Percentiles rank a stretch among this genome's conserved stretches.
Conservation (phyloP, 2,888 invertebrate species). For the Pseudolycoriella hygida region DNA sequence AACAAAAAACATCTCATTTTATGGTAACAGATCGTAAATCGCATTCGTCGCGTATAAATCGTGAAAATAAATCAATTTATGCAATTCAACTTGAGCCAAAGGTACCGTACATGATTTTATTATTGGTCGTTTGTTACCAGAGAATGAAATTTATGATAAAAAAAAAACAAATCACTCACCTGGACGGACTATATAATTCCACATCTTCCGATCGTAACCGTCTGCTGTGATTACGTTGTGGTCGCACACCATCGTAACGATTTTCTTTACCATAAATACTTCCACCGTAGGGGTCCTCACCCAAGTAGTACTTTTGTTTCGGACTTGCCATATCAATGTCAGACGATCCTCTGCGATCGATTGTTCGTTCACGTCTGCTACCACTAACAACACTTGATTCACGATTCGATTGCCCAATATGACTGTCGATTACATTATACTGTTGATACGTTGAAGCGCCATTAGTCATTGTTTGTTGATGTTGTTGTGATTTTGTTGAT, state of each 20-base stretch:
- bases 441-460: conserved; percentile 27
- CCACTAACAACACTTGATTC: conserved; percentile 16
- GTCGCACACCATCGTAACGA: conserved; percentile 53
- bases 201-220: conserved; percentile 16
- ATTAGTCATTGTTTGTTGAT: conserved; percentile 22
- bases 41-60: too few relatives aligned
- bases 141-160: too few relatives aligned
- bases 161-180: background rate
- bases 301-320: conserved; percentile 64
- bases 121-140: too few relatives aligned
- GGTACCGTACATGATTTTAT: too few relatives aligned
- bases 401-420: conserved; percentile 19
- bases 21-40: too few relatives aligned
- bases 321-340: conserved; percentile 31
- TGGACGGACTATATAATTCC: conserved; percentile 11
- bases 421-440: conserved; percentile 30
- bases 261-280: conserved; percentile 72
- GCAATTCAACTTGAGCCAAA: too few relatives aligned
- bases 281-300: conserved; percentile 70
- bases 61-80: too few relatives aligned
- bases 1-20: too few relatives aligned
- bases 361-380: conserved; percentile 13
- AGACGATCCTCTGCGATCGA: conserved; percentile 15
- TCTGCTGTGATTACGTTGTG: conserved; percentile 19
- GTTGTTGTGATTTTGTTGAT: conserved; percentile 12